phyloP scores from a whole-genome alignment of 2,113 vertebrate species.

The Oncorhynchus clarkii region DNA sequence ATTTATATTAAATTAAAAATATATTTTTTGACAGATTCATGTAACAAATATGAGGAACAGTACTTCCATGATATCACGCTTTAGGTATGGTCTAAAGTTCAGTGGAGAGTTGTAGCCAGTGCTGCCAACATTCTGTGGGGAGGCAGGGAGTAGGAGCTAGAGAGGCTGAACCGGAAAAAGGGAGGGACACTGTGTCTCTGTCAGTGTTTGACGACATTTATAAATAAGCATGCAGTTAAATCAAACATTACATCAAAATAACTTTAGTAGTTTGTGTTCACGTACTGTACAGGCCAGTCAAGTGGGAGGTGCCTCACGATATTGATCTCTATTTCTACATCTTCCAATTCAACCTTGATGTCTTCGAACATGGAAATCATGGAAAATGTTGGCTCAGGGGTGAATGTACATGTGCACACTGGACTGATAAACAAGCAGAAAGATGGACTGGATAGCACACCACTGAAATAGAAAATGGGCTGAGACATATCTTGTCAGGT shows the following conservation, averaged over 20 bases:
- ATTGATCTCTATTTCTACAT: not conserved
- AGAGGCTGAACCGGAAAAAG: not conserved
- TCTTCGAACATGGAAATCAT: not conserved
- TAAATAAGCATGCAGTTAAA: slow-evolving; percentile 61
- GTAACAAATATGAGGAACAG: slow-evolving; percentile 98
- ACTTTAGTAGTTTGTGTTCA: not conserved
- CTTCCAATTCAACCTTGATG: not conserved
- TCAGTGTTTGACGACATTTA: not conserved
- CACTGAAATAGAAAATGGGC: not conserved
- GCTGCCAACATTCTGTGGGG: not conserved
- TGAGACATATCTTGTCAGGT: not conserved
- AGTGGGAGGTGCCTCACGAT: not conserved
- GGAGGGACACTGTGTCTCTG: not conserved
- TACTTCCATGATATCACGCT: slow-evolving; percentile 86
- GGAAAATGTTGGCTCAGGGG: not conserved
- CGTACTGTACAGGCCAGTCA: not conserved
- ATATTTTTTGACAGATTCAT: slow-evolving; percentile 99
- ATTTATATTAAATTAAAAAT: slow-evolving; percentile 99
- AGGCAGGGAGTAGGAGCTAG: not conserved
- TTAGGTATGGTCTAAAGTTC: slow-evolving; percentile 63
- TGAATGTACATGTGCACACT: not conserved
- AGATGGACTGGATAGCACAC: not conserved
- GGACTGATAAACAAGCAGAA: not conserved
- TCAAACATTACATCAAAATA: slow-evolving; percentile 24
- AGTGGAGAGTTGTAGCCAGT: slow-evolving; percentile 18